Evolutionary conservation across 2,888 invertebrate species (phyloP), one percentile per base, ranked within the genome.

Genomic region (Herminia tarsipennalis): DNA sequence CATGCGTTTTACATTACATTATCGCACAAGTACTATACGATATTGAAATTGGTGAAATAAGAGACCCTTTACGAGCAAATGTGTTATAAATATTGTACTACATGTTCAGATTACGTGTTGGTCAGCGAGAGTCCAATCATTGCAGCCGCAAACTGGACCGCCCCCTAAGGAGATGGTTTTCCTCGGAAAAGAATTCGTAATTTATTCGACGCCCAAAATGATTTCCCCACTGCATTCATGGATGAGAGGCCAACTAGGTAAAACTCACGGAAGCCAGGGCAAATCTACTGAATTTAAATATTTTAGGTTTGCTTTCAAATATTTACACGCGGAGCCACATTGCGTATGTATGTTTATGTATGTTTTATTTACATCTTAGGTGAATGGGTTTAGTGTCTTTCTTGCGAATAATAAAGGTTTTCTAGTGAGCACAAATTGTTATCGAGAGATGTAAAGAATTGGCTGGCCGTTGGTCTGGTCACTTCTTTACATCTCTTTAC

Each of bases 221-320:
- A 81, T 80, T 81, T 81, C 78, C 76, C 77, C 40, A 63, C 53
- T 73, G 81, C 76, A 75, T 75, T 76, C 73, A 65, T 67, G 73
- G 65, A 61, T 69, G 58, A 66, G 66, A 71, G 51, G 53, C 47
- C 66, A 60, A 62, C 59, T 62, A 66, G 52, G 9, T 16, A 62
- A 65, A 61, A 62, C 42, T 52, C 45, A 54, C 45, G 47, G 38
- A 45, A 54, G 16, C 30, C 34, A 30, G 27, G 35, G 28, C 35
- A 35, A 57, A 54, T 50, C 48, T 58, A 37, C 48, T 47, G 46
- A 54, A 51, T 61, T 60, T 67, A 57, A 65, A 67, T 57, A 64
- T 54, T 60, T 67, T 47, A 60, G 47, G 47, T 45, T 40, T n/a
- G 33, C 40, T 27, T 64, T 64, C 35, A 64, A 64, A 65, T 67